Base-by-base conservation (phyloP, 2,888 invertebrate species). In the Drosophila heteroneura region DNA sequence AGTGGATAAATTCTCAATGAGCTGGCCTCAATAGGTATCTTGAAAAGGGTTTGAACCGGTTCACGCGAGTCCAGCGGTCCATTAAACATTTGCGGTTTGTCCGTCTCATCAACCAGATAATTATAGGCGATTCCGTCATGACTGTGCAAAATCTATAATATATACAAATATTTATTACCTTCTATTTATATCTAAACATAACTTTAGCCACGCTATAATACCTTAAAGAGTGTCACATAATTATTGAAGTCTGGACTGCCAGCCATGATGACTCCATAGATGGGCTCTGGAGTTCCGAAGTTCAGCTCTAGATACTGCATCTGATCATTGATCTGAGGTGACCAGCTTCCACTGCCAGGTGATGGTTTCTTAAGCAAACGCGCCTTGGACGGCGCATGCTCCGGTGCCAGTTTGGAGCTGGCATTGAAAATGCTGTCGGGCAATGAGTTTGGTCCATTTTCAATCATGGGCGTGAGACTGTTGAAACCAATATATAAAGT, bases 211-310 rank as follows among this genome's bases (percentile, higher is more conserved):
- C 2, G 16, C 5, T 30, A 19, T 3, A 30, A 26, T 66, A 93
- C 94, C 87, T 95, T 95, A 89, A 96, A 98, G 83, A 96, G 96
- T 26, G 97, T 97, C 49, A 98, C 96, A 92, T 95, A 97, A 88
- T 96, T 95, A 79, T 96, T 95, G 70, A 95, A 95, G 4, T 95
- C 87, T 0, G 96, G 95, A 91, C 95, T 96, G 28, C 97, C 97
- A 86, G 96, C 96, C 78, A 97, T 92, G 14, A 95, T 93, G 1
- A 97, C 94, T 0, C 97, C 98, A 89, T 97, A 97, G 26, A 98
- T 92, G 0, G 96, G 96, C 86, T 96, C 95, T 4, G 95, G 94
- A 12, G 94, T 94, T 0, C 95, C 95, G 49, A 98, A 94, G 85
- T 95, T 94, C 33, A 96, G 94, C 93, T 97, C 95, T 72, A 97